A percentile compares a stretch with the other conserved stretches of the same genome.
Conservation (phyloP, 92 coral and sea anemone species). For the Nematostella vectensis region DNA sequence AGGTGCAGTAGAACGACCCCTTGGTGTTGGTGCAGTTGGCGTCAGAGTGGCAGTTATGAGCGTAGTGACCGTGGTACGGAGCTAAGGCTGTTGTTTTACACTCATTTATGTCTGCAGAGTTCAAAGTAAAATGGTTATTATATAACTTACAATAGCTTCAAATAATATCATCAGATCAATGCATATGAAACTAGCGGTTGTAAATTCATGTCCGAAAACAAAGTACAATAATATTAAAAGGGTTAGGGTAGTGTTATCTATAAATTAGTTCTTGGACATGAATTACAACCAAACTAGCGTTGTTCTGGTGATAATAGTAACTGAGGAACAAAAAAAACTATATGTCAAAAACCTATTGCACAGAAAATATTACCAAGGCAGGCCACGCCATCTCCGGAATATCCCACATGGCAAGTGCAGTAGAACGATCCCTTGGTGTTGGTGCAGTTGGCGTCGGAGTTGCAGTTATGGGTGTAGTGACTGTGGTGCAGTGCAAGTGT, state of each 20-base stretch:
- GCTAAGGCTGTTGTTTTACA: constrained; percentile 31
- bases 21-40: constrained; percentile 67
- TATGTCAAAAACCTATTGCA: no score
- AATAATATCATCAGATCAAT: no score
- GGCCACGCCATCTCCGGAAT: constrained; percentile 67
- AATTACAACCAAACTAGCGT: no score
- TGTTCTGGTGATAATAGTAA: no score
- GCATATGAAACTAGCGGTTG: no score
- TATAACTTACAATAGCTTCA: not conserved
- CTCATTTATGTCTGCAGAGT: constrained; percentile 35
- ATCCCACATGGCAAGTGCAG: constrained; percentile 73
- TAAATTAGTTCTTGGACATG: no score
- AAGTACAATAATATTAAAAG: no score
- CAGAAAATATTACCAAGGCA: constrained; percentile 71
- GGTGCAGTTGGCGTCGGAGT: constrained; percentile 68
- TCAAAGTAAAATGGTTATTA: not conserved
- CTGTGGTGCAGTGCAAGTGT: constrained; percentile 21
- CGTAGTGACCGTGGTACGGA: constrained; percentile 23
- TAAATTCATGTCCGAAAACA: no score
- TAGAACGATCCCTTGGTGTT: constrained; percentile 82
- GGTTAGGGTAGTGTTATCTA: no score
- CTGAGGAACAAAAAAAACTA: no score
- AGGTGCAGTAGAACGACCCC: constrained; percentile 82
- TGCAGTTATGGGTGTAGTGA: constrained; percentile 36
- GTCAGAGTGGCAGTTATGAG: constrained; percentile 49